phyloP scores from a whole-genome alignment of 2,888 invertebrate genomes.

The Mesorhabditis spiculigera region DNA sequence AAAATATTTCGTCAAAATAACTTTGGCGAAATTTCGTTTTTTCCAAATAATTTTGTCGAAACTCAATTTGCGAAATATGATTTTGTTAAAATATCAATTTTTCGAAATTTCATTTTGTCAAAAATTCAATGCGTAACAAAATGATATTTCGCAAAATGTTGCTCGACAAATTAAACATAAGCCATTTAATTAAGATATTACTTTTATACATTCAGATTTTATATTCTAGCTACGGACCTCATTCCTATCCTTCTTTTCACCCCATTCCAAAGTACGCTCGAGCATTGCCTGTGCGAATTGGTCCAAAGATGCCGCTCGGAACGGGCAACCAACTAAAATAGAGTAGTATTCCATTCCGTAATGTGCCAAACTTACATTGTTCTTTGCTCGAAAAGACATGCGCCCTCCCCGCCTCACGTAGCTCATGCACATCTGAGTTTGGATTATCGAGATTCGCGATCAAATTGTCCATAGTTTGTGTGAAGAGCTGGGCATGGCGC shows the following conservation, averaged over 20 bases:
- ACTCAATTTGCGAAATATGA: no score
- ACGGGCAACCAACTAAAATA: slow-evolving; percentile 36
- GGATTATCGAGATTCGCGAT: slow-evolving; percentile 28
- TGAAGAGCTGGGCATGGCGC: slow-evolving; percentile 35
- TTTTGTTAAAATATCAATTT: no score
- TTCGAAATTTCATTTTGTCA: no score
- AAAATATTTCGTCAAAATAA: no score
- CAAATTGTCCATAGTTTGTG: slow-evolving; percentile 33
- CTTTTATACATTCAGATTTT: background rate
- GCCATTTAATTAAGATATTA: no score
- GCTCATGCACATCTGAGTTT: slow-evolving; percentile 22
- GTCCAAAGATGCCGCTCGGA: slow-evolving; percentile 33
- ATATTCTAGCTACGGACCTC: slow-evolving; percentile 16
- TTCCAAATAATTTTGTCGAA: no score
- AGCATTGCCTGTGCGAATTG: slow-evolving; percentile 39
- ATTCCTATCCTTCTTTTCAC: slow-evolving; percentile 37
- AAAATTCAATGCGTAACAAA: no score
- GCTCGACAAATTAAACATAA: no score
- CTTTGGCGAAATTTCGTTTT: no score
- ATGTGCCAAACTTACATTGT: slow-evolving; percentile 22
- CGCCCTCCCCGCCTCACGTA: slow-evolving; percentile 32
- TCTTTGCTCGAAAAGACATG: slow-evolving; percentile 27
- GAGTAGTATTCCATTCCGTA: background rate
- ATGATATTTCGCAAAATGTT: no score
- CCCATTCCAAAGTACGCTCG: slow-evolving; percentile 40